A percentile compares a stretch with the other conserved stretches of the same genome.
phyloP scores from a whole-genome alignment of 2,113 vertebrate species.

The Etheostoma spectabile region DNA sequence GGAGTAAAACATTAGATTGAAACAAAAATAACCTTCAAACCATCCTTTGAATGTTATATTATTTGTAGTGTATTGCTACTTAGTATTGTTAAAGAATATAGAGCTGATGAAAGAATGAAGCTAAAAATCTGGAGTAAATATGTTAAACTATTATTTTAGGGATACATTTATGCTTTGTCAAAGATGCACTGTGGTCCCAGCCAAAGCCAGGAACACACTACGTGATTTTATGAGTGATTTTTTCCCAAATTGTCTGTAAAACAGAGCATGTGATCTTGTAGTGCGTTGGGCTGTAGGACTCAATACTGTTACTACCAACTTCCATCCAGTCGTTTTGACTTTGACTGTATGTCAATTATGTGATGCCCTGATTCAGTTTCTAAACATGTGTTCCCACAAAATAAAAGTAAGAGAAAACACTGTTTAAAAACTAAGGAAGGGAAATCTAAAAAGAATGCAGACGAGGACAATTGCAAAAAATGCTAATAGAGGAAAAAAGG shows the following conservation, averaged over 20 bases:
- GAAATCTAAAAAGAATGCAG: neutral
- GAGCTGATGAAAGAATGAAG: constrained; percentile 28
- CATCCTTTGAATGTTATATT: neutral
- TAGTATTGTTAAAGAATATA: neutral
- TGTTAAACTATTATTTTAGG: too few species aligned
- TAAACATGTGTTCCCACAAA: neutral
- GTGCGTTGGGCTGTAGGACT: neutral
- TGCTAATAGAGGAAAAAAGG: neutral
- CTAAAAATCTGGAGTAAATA: constrained; percentile 1
- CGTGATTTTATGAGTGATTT: neutral
- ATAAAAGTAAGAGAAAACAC: neutral
- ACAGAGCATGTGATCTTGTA: neutral
- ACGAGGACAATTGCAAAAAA: neutral
- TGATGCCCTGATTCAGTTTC: neutral
- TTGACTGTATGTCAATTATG: neutral
- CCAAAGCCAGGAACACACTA: neutral
- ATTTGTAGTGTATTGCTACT: neutral
- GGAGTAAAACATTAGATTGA: neutral
- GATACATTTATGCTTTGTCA: constrained; percentile 17
- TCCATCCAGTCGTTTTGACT: neutral
- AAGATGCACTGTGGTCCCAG: constrained; percentile 19
- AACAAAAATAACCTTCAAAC: neutral
- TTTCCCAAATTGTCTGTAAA: neutral
- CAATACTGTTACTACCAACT: neutral
- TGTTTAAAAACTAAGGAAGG: neutral